Base-by-base conservation (phyloP, 2,113 vertebrate genomes). In the Leucosticte australis region DNA sequence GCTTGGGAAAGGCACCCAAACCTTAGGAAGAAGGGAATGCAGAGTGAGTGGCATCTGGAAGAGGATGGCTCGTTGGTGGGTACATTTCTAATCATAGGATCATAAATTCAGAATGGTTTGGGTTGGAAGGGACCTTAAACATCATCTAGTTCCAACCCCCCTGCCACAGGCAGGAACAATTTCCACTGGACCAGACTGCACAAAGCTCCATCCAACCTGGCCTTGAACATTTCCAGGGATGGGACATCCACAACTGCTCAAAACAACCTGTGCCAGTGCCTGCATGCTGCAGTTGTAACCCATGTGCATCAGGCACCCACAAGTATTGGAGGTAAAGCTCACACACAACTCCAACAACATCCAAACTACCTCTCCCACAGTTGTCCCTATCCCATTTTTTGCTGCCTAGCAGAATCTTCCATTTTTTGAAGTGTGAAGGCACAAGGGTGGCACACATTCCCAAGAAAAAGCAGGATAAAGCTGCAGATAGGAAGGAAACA, bases 231-330 rank as follows among this genome's bases (percentile, higher is more conserved):
- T 44, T 77, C 42, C 64, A 37, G 22, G 18, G 22, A 44, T 63
- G 15, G 18, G 35, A 8, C 35, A 83, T 9, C 11, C 53, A 53
- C 7, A n/a, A 0, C 5, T 62, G 35, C 63, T 56, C 22, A 19
- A n/a, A 5, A 8, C 31, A 76, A 11, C 7, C 26, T 35, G 24
- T 31, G 15, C 26, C 41, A 37, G n/a, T 31, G n/a, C 63, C 63
- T 42, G 4, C 21, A 31, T 13, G 19, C 26, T 30, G 39, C 41
- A 15, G 2, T 35, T 81, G 50, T 28, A 47, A 67, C 50, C 35
- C 18, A 1, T 0, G 0, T 2, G 3, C 33, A 16, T 28, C 56
- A 78, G 64, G 14, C 28, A 37, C 30, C 15, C 31, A 1, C 19
- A 63, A 18, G 4, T n/a, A 9, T 4, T 59, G n/a, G 39, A 81